Evolutionary conservation across 2,888 invertebrate species (phyloP), one percentile per base, ranked within the genome.

Genomic region (Hoplodrina ambigua): DNA sequence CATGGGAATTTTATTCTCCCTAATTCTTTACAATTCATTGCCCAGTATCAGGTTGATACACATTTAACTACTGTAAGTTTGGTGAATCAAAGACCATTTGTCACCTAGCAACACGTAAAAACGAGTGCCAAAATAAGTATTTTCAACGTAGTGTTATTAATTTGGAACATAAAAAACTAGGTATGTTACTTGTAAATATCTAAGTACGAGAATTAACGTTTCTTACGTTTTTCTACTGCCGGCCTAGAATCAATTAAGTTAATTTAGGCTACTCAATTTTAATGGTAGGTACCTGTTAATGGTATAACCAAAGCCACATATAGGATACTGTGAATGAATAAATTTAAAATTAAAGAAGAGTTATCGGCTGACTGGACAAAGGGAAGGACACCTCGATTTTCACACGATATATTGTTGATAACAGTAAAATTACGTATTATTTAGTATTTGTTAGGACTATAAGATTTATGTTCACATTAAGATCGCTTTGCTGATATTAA

Each of bases 341-440:
- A 50, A 44, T 59, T 46, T 0, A 44, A 63, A 69, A 60, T 8
- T 0, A 57, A 55, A 58, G 41, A 56, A 53, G 4, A 62, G 25
- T 37, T 17, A 46, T 59, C 57, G 75, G 72, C 71, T 80, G 80
- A 75, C 61, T 58, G 73, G 75, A 67, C 75, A 59, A 58, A 33
- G 67, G 49, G 56, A 80, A 81, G 81, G 83, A 74, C 84, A 84
- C 85, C 84, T 82, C 83, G 84, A 84, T 85, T 85, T 85, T 86
- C 75, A 72, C 66, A 65, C 75, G 64, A 75, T 60, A 46, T 54
- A 30, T 58, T 25, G 50, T 64, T 56, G 25, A 49, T 54, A 56
- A 68, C 8, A 44, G 3, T 75, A 52, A 73, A 54, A 69, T 61
- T 52, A 72, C n/a, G 17, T 55, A 73, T 70, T 59, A 64, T 76